A percentile compares a stretch with the other conserved stretches of the same genome.
These are phyloP conservation scores for Drosophila demipolita DNA, from an alignment of 2,888 invertebrate species.

Conservation along the genomic window DNA sequence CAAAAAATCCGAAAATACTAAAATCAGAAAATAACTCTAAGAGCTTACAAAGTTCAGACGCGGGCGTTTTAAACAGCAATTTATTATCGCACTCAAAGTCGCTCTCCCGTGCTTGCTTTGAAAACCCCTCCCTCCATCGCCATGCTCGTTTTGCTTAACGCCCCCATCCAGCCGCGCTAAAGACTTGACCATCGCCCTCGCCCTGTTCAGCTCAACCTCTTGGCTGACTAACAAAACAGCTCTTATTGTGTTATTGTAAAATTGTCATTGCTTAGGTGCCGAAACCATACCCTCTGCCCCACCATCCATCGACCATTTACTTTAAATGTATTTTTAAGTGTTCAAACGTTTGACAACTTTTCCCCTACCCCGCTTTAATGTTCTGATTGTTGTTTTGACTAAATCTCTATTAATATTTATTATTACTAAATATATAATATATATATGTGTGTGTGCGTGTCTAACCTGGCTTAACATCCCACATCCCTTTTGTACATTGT, in stretches of 20 bases:
- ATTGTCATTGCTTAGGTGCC: slow-evolving; percentile 81
- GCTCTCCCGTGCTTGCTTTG: slow-evolving; percentile 72
- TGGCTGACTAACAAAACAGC: slow-evolving; percentile 48
- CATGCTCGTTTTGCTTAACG: slow-evolving; percentile 45
- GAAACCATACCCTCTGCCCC: slow-evolving; percentile 11
- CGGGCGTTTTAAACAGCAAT: slow-evolving; percentile 47
- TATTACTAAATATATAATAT: slow-evolving; percentile 34
- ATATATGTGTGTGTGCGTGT: slow-evolving; percentile 36
- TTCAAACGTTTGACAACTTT: slow-evolving; percentile 64
- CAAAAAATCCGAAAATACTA: not conserved
- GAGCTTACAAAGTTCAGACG: slow-evolving; percentile 26
- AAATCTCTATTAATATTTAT: slow-evolving; percentile 41
- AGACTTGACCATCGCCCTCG: slow-evolving; percentile 15
- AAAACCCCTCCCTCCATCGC: not conserved
- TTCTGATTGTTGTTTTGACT: slow-evolving; percentile 75
- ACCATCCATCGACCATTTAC: slow-evolving; percentile 15
- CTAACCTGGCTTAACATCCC: slow-evolving; percentile 32
- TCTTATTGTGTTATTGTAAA: slow-evolving; percentile 63
- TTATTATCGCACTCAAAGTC: slow-evolving; percentile 40
- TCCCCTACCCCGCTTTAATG: slow-evolving; percentile 54
- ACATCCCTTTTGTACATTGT: slow-evolving; percentile 52
- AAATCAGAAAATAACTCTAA: slow-evolving; percentile 4
- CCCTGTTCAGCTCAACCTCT: slow-evolving; percentile 16
- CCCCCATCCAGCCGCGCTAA: slow-evolving; percentile 24
- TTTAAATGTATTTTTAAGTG: slow-evolving; percentile 56